A percentile compares a stretch with the other conserved stretches of the same genome.
Evolutionary conservation across 2,797 vertebrate genomes (phyloP).

Genomic region (Acomys russatus): DNA sequence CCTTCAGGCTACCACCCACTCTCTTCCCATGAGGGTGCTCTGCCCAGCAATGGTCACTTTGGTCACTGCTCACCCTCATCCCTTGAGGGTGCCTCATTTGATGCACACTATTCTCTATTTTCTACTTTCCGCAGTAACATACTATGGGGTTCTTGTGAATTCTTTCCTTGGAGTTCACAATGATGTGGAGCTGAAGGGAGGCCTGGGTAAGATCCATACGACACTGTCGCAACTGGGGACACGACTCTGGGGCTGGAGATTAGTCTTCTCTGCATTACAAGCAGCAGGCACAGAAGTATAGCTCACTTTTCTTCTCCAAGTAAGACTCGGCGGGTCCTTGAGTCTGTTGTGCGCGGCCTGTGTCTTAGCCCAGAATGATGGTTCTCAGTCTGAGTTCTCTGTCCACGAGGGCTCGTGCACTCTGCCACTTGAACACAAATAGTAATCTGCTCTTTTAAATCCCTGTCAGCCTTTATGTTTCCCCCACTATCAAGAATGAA

Average conservation of each 20-base stretch:
- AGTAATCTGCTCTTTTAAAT: background rate
- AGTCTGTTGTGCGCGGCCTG: constrained; percentile 8
- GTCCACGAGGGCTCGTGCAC: background rate
- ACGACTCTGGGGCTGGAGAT: constrained; percentile 4
- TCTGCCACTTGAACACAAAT: background rate
- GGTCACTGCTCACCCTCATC: background rate
- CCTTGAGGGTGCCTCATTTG: background rate
- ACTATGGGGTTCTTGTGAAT: background rate
- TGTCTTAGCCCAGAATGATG: background rate
- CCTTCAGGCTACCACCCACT: background rate
- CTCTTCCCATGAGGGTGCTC: background rate
- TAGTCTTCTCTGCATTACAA: constrained; percentile 7
- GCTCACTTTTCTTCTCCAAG: constrained; percentile 5
- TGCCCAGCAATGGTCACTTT: background rate
- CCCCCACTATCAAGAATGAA: background rate
- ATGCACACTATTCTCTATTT: background rate
- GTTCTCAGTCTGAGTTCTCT: constrained; percentile 54
- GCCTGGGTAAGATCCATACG: background rate
- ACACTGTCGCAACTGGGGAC: background rate
- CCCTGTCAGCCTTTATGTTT: background rate
- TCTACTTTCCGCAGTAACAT: background rate
- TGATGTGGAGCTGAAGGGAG: background rate
- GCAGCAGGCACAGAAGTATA: background rate
- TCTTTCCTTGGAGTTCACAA: background rate
- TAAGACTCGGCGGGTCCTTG: background rate